Conservation (phyloP, 2,113 vertebrate species). For the Bagarius yarrelli region DNA sequence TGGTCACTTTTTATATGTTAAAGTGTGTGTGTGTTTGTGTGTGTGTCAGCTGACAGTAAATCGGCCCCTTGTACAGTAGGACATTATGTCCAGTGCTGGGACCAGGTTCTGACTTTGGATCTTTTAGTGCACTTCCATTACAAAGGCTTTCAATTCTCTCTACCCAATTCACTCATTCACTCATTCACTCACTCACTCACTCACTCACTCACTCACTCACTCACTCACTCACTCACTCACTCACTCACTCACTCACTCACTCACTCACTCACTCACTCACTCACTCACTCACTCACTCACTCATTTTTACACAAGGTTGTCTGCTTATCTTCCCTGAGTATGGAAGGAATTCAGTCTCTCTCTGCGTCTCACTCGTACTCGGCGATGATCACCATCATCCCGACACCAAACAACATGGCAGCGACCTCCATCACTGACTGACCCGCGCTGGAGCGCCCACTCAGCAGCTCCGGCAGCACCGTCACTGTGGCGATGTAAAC, state of each 20-base stretch:
- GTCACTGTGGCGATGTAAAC: slow-evolving; percentile 91
- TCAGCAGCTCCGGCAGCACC: slow-evolving; percentile 85
- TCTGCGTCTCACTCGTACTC: slow-evolving; percentile 77
- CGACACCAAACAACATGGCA: slow-evolving; percentile 81
- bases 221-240: neutral
- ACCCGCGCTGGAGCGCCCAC: slow-evolving; percentile 74
- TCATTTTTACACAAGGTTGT: neutral
- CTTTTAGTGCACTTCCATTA: slow-evolving; percentile 33
- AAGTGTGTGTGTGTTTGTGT: neutral
- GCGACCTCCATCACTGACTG: slow-evolving; percentile 85
- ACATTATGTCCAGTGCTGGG: neutral
- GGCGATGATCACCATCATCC: slow-evolving; percentile 90
- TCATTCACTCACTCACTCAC: neutral
- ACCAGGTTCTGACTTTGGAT: neutral
- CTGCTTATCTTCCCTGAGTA: slow-evolving; percentile 18
- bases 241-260: neutral
- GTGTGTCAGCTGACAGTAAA: neutral
- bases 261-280: neutral
- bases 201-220: neutral
- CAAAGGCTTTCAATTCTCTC: neutral
- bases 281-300: neutral
- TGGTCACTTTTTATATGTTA: neutral
- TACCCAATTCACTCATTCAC: neutral
- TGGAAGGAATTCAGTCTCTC: neutral
- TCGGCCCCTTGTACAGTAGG: neutral